Evolutionary conservation across 2,888 invertebrate species (phyloP), one percentile per base, ranked within the genome.

Genomic region (Tetrapedia diversipes): DNA sequence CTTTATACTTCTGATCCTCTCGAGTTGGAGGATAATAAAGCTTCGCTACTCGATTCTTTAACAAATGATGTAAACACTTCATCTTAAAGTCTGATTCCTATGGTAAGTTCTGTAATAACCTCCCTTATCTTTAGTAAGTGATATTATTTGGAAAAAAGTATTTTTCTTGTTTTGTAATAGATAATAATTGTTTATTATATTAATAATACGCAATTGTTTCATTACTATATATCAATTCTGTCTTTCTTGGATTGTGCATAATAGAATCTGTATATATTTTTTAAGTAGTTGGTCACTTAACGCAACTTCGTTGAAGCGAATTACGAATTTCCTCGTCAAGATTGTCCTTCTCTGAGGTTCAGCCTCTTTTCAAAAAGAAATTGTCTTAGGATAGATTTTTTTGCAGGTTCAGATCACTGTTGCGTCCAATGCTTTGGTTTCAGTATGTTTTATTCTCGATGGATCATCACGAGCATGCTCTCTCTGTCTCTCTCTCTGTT

Each of bases 1-100:
- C 79, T 79, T 10, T 86, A 82, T 57, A 54, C 74, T 57, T 51
- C 80, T 19, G 87, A 90, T 76, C 70, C 88, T 34, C 51, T 89
- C 19, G 87, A 89, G 60, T 43, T 88, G 27, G 85, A 83, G 19
- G 89, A 91, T 34, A 86, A 72, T 63, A 90, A 91, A 79, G 71
- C 79, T 29, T 87, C 85, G 34, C 82, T 90, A 41, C 83, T 90
- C 19, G 89, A 89, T 14, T 87, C 86, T n/a, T 76, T 80, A 43
- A 76, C 77, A 19, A 87, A 78, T 66, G 82, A 83, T 53, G 64
- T 69, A 45, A 86, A 86, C 80, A 68, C 81, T 43, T 72, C 79
- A 53, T 82, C 80, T 43, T 87, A 87, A 80, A 84, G 59, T 71
- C 53, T 66, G 54, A 65, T 75, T 56, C 77, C 41, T 74, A 49